Conservation (phyloP, 2,888 invertebrate genomes). For the Orthosia gracilis region DNA sequence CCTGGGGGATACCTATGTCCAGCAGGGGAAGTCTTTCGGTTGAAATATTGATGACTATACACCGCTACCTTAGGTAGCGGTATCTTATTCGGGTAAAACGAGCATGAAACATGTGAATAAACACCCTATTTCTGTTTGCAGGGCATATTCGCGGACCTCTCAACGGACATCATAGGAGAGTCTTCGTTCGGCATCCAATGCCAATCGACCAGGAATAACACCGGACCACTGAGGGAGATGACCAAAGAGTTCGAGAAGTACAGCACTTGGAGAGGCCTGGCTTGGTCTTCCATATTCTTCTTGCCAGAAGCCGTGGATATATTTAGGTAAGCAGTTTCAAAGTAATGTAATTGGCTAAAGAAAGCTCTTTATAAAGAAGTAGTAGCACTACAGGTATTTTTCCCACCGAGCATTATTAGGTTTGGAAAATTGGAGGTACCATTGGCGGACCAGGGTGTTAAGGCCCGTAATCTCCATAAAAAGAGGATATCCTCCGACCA, state of each 20-base stretch:
- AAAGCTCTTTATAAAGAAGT: too few species aligned
- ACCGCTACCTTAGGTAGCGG: too few species aligned
- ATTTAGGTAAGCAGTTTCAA: constrained; percentile 65
- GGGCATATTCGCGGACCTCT: constrained; percentile 35
- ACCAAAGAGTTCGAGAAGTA: constrained; percentile 74
- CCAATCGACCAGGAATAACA: constrained; percentile 70
- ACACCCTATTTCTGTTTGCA: background rate
- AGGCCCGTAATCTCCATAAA: too few species aligned
- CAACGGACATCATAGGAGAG: constrained; percentile 71
- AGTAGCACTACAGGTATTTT: too few species aligned
- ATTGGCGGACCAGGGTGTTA: too few species aligned
- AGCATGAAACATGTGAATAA: too few species aligned
- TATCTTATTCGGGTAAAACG: too few species aligned
- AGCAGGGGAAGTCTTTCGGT: too few species aligned
- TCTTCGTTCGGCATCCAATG: constrained; percentile 73
- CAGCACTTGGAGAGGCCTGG: constrained; percentile 68
- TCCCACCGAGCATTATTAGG: too few species aligned
- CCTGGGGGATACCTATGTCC: too few species aligned
- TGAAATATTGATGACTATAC: background rate
- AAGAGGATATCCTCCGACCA: too few species aligned
- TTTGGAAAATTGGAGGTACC: too few species aligned
- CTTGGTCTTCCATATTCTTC: constrained; percentile 77
- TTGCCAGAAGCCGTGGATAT: constrained; percentile 73
- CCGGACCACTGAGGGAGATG: constrained; percentile 69
- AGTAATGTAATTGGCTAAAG: background rate